These are phyloP conservation scores for Raphicerus campestris DNA, from an alignment of 2,113 vertebrate genomes.

Conservation along the genomic window DNA sequence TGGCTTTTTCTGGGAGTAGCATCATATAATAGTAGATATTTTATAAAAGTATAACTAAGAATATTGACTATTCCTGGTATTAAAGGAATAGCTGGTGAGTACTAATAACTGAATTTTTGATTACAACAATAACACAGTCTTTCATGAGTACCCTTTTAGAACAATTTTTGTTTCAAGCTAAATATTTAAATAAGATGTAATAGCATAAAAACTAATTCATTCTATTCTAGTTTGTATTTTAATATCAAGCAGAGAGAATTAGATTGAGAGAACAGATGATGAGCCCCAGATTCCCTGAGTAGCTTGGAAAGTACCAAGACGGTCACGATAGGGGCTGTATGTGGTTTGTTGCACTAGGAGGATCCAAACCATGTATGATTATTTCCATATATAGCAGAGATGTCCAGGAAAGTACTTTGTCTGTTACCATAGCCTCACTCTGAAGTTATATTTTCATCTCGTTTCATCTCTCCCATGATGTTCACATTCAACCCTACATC, in stretches of 20 bases:
- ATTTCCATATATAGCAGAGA: neutral
- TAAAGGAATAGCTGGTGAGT: neutral
- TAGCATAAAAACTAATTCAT: neutral
- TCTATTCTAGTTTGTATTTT: neutral
- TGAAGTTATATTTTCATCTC: neutral
- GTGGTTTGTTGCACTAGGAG: neutral
- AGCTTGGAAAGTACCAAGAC: neutral
- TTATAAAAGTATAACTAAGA: neutral
- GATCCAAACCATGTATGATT: neutral
- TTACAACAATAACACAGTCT: neutral
- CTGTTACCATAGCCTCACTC: neutral
- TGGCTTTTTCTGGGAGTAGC: neutral
- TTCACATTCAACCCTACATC: neutral
- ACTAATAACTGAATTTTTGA: neutral
- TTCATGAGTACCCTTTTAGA: neutral
- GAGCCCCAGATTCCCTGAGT: neutral
- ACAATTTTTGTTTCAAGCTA: neutral
- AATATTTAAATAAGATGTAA: neutral
- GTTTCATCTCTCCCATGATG: neutral
- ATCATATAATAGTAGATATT: neutral
- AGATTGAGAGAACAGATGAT: neutral
- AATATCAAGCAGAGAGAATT: neutral
- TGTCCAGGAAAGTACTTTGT: neutral
- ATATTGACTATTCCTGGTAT: neutral
- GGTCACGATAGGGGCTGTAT: neutral